These are phyloP conservation scores for Cliona cf. orientalis DNA, from an alignment of 37 sponge, comb jelly and placozoan genomes.

Conservation along the genomic window DNA sequence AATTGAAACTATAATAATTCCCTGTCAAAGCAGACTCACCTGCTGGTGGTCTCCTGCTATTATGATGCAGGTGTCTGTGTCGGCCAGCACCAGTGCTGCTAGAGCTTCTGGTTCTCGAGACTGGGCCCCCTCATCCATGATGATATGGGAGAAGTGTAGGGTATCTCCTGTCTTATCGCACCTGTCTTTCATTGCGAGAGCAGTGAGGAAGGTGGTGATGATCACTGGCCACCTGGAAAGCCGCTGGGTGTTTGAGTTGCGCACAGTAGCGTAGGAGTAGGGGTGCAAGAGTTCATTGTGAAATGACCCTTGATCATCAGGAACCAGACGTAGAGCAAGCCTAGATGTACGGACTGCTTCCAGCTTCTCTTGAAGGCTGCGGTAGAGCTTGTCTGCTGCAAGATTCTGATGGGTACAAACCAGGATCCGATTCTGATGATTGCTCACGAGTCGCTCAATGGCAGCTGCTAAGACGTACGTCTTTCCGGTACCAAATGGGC, in stretches of 20 bases:
- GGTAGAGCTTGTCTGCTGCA: conserved; percentile 30
- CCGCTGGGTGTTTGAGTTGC: neutral
- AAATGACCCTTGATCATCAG: neutral
- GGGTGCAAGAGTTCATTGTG: neutral
- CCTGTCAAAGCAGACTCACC: conserved; percentile 14
- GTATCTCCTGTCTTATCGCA: neutral
- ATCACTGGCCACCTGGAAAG: conserved; percentile 9
- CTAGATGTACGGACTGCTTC: neutral
- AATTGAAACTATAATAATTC: neutral
- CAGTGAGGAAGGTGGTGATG: conserved; percentile 57
- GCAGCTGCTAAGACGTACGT: conserved; percentile 53
- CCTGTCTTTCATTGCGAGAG: neutral
- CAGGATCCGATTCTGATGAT: conserved; percentile 11
- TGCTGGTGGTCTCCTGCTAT: conserved; percentile 58
- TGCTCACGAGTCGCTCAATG: neutral
- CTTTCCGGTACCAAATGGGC: conserved; percentile 81
- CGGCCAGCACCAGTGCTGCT: conserved; percentile 28
- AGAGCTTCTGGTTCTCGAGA: conserved; percentile 48
- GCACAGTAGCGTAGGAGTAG: neutral
- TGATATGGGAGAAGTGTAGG: conserved; percentile 41
- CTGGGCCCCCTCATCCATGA: conserved; percentile 68
- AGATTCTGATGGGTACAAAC: conserved; percentile 59
- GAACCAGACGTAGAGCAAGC: conserved; percentile 3
- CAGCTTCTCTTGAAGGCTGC: neutral
- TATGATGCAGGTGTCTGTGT: conserved; percentile 10